Evolutionary conservation across 1,140 invertebrate genomes (phyloP).

Genomic region (Drosophila athabasca): DNA sequence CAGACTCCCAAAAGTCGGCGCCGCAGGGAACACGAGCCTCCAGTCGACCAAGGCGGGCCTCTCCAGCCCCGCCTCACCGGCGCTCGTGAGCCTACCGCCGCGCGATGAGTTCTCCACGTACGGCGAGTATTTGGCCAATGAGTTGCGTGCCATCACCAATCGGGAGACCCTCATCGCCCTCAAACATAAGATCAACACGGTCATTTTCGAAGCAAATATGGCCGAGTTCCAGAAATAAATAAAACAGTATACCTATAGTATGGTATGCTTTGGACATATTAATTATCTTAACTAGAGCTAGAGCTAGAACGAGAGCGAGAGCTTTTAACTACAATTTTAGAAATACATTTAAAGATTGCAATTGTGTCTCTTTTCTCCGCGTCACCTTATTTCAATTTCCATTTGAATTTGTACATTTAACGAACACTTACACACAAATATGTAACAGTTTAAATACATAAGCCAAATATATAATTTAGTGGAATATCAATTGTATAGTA

Average conservation of each 20-base stretch:
- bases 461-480: constrained; percentile 75
- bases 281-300: constrained; percentile 28
- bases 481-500: constrained; percentile 30
- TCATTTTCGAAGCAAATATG: constrained; percentile 83
- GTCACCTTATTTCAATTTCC: constrained; percentile 34
- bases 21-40: constrained; percentile 41
- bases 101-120: constrained; percentile 77
- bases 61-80: constrained; percentile 27
- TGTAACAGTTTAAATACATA: constrained; percentile 69
- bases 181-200: constrained; percentile 83
- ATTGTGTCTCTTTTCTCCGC: constrained; percentile 26
- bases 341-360: constrained; percentile 41
- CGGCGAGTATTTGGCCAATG: constrained; percentile 81
- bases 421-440: constrained; percentile 7
- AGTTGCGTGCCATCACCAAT: constrained; percentile 74
- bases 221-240: constrained; percentile 75
- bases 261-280: background rate
- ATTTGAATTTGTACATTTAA: constrained; percentile 65
- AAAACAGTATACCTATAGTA: too few relatives aligned
- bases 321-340: constrained; percentile 52
- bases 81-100: constrained; percentile 19
- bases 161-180: constrained; percentile 73
- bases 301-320: constrained; percentile 29
- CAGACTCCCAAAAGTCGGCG: constrained; percentile 51
- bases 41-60: constrained; percentile 45